Conservation (phyloP, 2,888 invertebrate genomes). For the Hirudinaria manillensis region DNA sequence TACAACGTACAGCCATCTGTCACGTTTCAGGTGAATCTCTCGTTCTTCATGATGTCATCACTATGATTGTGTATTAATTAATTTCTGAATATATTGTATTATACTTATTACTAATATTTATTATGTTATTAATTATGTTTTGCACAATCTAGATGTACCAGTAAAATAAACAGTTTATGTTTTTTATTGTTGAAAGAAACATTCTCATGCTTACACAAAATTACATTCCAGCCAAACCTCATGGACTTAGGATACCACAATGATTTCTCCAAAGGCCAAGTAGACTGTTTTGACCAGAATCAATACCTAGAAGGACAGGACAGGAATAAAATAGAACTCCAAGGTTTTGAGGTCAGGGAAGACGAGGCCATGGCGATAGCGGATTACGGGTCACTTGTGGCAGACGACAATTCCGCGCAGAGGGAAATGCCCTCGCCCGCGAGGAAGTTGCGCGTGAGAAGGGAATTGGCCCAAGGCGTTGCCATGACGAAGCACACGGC, state of each 20-base stretch:
- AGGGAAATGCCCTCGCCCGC: neutral
- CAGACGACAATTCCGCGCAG: neutral
- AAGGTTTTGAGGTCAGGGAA: neutral
- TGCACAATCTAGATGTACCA: too few relatives aligned
- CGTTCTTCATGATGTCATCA: too few relatives aligned
- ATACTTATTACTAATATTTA: too few relatives aligned
- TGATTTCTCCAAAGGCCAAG: neutral
- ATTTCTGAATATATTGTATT: too few relatives aligned
- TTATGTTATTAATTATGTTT: too few relatives aligned
- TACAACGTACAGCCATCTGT: neutral
- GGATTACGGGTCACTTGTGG: neutral
- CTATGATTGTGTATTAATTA: too few relatives aligned
- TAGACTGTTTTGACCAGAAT: neutral
- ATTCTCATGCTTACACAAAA: too few relatives aligned
- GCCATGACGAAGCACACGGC: conserved; percentile 31
- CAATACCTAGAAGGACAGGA: neutral
- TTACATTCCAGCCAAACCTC: too few relatives aligned
- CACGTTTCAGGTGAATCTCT: too few relatives aligned
- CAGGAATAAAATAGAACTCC: neutral
- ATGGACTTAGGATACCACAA: neutral
- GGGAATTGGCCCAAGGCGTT: conserved; percentile 22
- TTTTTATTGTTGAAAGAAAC: too few relatives aligned
- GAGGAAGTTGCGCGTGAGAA: conserved; percentile 11
- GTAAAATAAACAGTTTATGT: too few relatives aligned
- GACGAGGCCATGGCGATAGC: neutral